Evolutionary conservation across 2,113 vertebrate species (phyloP).

Genomic region (Mobula birostris): DNA sequence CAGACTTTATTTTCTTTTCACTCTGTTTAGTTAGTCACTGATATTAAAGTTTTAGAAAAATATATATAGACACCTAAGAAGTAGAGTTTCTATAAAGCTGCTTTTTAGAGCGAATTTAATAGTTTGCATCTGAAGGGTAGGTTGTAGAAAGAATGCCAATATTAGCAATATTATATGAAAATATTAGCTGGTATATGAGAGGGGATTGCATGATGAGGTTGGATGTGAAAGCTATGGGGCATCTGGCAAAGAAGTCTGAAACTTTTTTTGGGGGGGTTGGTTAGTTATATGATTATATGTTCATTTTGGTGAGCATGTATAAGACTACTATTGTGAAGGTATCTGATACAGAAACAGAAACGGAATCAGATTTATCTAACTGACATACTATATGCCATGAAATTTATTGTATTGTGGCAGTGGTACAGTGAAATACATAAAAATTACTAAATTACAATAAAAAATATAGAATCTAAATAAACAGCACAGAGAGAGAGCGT

Average conservation of each 20-base stretch:
- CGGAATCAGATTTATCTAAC: no score
- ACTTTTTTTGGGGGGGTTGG: not conserved
- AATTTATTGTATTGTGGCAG: no score
- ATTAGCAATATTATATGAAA: not conserved
- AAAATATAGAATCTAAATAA: no score
- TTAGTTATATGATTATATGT: not conserved
- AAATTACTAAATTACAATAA: no score
- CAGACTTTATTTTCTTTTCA: constrained; percentile 4
- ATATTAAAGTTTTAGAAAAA: constrained; percentile 4
- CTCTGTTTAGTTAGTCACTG: constrained; percentile 11
- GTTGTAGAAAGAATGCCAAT: not conserved
- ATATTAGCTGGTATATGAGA: not conserved
- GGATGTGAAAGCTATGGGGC: not conserved
- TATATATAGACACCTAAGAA: not conserved
- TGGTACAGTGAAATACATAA: no score
- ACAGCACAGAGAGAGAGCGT: no score
- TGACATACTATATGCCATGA: no score
- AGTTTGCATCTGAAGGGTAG: constrained; percentile 2
- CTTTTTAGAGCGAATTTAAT: not conserved
- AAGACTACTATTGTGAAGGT: no score
- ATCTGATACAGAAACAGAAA: no score
- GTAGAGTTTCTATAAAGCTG: not conserved
- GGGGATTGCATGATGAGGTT: not conserved
- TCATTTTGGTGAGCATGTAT: no score
- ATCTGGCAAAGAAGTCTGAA: not conserved